Percentiles rank a stretch among this genome's conserved stretches.
Conservation (phyloP, 2,888 invertebrate genomes). For the Microctonus brassicae region DNA sequence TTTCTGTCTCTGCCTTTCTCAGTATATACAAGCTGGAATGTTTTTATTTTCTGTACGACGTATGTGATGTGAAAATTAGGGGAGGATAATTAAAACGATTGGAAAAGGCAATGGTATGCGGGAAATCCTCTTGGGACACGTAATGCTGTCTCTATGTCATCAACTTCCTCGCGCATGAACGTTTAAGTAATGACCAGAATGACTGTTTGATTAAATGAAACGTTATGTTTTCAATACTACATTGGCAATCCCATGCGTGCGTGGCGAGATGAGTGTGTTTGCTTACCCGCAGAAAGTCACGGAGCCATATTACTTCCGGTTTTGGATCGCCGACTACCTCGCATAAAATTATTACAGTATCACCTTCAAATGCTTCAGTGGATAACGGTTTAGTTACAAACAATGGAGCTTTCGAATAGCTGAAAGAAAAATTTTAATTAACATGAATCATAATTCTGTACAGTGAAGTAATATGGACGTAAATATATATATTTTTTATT, state of each 20-base stretch:
- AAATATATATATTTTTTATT: background rate
- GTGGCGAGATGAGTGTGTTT: background rate
- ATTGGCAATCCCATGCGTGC: background rate
- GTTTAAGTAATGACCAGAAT: background rate
- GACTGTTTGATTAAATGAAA: background rate
- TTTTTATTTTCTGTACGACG: background rate
- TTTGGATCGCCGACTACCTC: slow-evolving; percentile 92
- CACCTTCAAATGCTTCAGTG: slow-evolving; percentile 87
- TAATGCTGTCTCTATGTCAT: slow-evolving; percentile 11
- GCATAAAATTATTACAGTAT: slow-evolving; percentile 87
- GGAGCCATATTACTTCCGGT: slow-evolving; percentile 88
- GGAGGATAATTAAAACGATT: background rate
- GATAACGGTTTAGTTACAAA: slow-evolving; percentile 87
- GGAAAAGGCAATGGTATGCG: slow-evolving; percentile 4
- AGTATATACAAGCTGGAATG: too few species aligned
- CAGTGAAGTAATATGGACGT: background rate
- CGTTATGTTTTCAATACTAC: background rate
- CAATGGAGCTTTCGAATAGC: slow-evolving; percentile 86
- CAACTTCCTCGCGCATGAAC: slow-evolving; percentile 4
- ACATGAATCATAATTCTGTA: background rate
- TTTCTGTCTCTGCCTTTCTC: background rate
- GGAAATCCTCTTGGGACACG: slow-evolving; percentile 29
- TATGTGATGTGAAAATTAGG: background rate
- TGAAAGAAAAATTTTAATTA: slow-evolving; percentile 65
- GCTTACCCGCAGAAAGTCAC: slow-evolving; percentile 88